Evolutionary conservation across 2,797 vertebrate genomes (phyloP), one percentile per base, ranked within the genome.

Genomic region (Galagoides demidoff): DNA sequence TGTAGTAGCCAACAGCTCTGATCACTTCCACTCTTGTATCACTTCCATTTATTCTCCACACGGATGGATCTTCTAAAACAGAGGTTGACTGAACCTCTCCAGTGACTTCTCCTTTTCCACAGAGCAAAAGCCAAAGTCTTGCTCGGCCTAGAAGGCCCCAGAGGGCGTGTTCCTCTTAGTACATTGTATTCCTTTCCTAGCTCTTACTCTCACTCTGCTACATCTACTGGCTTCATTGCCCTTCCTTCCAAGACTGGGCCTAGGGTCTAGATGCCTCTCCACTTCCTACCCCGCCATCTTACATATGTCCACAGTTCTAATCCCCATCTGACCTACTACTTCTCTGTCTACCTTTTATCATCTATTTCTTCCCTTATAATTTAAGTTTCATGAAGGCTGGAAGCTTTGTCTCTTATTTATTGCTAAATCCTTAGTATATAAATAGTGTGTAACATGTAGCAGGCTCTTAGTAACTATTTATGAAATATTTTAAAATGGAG

Each of bases 381-480:
- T 84, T 92, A 86, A 87, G 7, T 82, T 77, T 31, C 39, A 74
- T 11, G 13, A 85, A 90, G 43, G 13, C 34, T 87, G 31, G 23
- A 73, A 89, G 68, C 14, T 74, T 81, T 88, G 66, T 82, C 61
- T 95, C 43, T 89, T 59, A 7, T 71, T 89, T 76, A 90, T 49
- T 92, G 27, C 37, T 85, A 2, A 77, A 49, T 31, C 1, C 22
- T 68, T 57, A 85, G 55, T 9, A 90, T 34, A 68, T 83, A 89
- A 78, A 88, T 66, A 49, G 1, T 61, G 20, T 57, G 31, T 76
- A 88, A 52, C 39, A 92, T 19, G 37, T 7, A 89, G 17, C 19
- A 81, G 64, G 29, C n/a, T 61, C 25, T 85, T n/a, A 86, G n/a
- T 52, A 77, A 55, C 74, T 87, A 85, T 55, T 78, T 71, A 49